phyloP scores from a whole-genome alignment of 2,113 vertebrate genomes.

The Pipa parva region DNA sequence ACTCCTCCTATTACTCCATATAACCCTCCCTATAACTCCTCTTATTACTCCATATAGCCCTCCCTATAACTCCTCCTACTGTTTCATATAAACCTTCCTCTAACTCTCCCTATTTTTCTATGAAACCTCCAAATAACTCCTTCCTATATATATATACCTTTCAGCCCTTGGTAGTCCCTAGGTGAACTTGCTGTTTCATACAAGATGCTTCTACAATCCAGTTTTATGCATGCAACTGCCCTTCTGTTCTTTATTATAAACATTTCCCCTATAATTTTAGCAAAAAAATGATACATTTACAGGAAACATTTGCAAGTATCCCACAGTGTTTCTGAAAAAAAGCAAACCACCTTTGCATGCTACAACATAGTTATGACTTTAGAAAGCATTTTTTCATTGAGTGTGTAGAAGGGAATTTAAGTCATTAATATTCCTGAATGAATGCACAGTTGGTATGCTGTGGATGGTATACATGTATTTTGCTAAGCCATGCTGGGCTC shows the following conservation, averaged over 20 bases:
- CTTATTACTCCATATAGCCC: no score
- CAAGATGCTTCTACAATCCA: background rate
- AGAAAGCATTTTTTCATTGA: background rate
- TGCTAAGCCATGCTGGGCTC: slow-evolving; percentile 2
- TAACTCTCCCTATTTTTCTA: background rate
- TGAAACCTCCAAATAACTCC: background rate
- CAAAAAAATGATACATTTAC: background rate
- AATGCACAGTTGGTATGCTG: background rate
- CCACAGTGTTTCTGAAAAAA: background rate
- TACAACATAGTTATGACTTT: background rate
- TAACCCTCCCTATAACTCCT: no score
- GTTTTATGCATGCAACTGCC: no score
- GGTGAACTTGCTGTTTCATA: background rate
- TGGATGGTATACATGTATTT: background rate
- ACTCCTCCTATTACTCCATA: no score
- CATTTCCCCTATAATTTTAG: background rate
- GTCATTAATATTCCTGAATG: background rate
- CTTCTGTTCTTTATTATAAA: no score
- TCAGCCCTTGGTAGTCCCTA: background rate
- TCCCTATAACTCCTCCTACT: background rate
- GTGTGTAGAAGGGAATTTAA: background rate
- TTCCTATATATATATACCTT: background rate
- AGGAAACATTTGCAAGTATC: background rate
- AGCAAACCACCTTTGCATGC: no score
- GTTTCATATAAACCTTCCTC: background rate